Base-by-base conservation (phyloP, 2,888 invertebrate genomes). In the Biston betularia region DNA sequence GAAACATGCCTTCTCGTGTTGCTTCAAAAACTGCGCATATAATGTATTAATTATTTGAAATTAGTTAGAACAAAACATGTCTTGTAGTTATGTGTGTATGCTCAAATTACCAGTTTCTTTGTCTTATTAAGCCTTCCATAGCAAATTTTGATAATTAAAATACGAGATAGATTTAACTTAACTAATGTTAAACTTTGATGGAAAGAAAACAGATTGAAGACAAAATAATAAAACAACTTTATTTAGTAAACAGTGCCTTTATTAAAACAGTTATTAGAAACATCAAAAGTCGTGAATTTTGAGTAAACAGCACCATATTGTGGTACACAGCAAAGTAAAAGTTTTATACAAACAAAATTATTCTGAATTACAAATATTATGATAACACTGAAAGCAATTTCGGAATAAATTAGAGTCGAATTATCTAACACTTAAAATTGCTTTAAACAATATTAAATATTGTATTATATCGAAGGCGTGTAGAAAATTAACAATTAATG, bases 201-300 rank as follows among this genome's bases (percentile, higher is more conserved):
- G 57, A 64, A 62, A 68, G 68, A 72, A 68, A 74, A 70, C 66
- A 72, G 62, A 61, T 52, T 38, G 42, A 61, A 58, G 34, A 35
- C 14, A 65, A 58, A 67, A 70, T 62, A 72, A 69, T n/a, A 58
- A 68, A 73, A 75, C 68, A 71, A 73, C 50, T 54, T 62, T 62
- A 11, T 71, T 59, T 66, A 67, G 69, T 76, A 75, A 76, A 79
- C 76, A 77, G 75, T 73, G 74, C 77, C 76, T 79, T 77, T 79
- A 80, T 77, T 79, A 65, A 49, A 68, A 70, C 64, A 65, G 56
- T 46, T 38, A 57, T 48, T 61, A 11, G 63, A 68, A 67, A 63
- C 63, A 69, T 50, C 58, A 60, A 46, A 64, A 63, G 44, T 64
- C 54, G 56, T 48, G 33, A 68, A 56, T 68, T 62, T 71, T 42